A percentile compares a stretch with the other conserved stretches of the same genome.
phyloP scores from a whole-genome alignment of 2,797 vertebrate species.

The Pangasius mekongensis region DNA sequence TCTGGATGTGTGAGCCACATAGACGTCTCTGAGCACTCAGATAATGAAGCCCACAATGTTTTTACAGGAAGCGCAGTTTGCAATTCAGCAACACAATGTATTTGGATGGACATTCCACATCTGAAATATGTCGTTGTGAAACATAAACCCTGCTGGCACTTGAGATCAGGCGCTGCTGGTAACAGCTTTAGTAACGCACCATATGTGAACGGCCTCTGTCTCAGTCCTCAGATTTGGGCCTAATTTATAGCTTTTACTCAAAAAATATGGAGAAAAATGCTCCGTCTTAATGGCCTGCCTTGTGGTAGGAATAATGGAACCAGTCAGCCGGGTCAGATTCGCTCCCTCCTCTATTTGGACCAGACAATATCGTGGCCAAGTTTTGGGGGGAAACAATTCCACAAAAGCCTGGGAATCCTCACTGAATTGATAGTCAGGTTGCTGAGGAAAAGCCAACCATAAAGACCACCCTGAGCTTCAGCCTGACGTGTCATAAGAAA shows the following conservation, averaged over 20 bases:
- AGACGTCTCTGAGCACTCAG: constrained; percentile 45
- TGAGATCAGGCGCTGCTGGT: constrained; percentile 45
- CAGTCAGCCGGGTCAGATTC: constrained; percentile 79
- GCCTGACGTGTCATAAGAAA: constrained; percentile 56
- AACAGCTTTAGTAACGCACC: constrained; percentile 42
- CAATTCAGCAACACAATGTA: constrained; percentile 57
- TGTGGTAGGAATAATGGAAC: constrained; percentile 56
- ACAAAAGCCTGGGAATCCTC: constrained; percentile 49
- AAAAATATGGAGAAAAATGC: constrained; percentile 6
- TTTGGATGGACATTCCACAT: constrained; percentile 52
- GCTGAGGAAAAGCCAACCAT: constrained; percentile 46
- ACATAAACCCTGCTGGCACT: constrained; percentile 50
- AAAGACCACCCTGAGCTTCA: constrained; percentile 52
- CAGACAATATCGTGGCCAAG: constrained; percentile 69
- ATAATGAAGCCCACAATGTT: constrained; percentile 55
- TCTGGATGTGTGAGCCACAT: constrained; percentile 52
- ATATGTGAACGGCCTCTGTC: constrained; percentile 33
- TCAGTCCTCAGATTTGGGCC: constrained; percentile 26
- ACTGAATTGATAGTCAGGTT: constrained; percentile 47
- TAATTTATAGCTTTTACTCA: constrained; percentile 21
- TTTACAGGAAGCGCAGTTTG: constrained; percentile 58
- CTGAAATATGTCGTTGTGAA: constrained; percentile 55
- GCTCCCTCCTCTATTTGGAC: constrained; percentile 56
- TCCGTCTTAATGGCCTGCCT: constrained; percentile 33
- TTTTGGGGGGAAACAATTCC: constrained; percentile 59